phyloP scores from a whole-genome alignment of 1,140 invertebrate genomes.

The Drosophila carrolli region DNA sequence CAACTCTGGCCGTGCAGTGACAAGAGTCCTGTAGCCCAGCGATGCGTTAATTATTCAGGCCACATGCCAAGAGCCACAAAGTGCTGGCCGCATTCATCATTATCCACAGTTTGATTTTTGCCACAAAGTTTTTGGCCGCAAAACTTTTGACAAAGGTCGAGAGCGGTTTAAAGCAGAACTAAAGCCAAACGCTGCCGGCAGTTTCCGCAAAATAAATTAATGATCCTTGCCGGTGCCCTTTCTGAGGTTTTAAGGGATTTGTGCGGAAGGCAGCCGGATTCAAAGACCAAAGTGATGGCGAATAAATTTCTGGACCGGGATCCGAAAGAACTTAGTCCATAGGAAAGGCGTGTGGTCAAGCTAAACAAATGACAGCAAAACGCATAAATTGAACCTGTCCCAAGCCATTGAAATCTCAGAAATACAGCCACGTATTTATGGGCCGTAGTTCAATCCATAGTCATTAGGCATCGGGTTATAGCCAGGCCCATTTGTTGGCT shows the following conservation, averaged over 20 bases:
- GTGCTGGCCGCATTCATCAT: slow-evolving; percentile 72
- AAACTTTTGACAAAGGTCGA: slow-evolving; percentile 80
- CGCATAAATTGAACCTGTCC: slow-evolving; percentile 49
- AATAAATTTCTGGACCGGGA: slow-evolving; percentile 66
- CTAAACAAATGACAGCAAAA: slow-evolving; percentile 59
- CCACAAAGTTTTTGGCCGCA: slow-evolving; percentile 64
- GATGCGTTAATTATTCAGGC: slow-evolving; percentile 77
- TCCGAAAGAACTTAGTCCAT: slow-evolving; percentile 59
- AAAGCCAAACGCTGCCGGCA: slow-evolving; percentile 71
- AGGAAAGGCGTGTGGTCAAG: slow-evolving; percentile 68
- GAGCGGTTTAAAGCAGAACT: slow-evolving; percentile 64
- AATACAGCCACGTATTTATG: slow-evolving; percentile 14
- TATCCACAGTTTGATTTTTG: slow-evolving; percentile 74
- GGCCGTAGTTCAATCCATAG: slow-evolving; percentile 37
- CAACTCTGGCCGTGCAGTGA: slow-evolving; percentile 39
- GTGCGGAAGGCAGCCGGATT: slow-evolving; percentile 38
- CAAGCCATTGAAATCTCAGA: slow-evolving; percentile 28
- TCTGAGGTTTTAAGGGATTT: slow-evolving; percentile 72
- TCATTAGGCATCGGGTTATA: slow-evolving; percentile 32
- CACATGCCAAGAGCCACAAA: slow-evolving; percentile 40
- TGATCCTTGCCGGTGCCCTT: slow-evolving; percentile 34
- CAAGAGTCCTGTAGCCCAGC: slow-evolving; percentile 39
- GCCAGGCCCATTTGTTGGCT: slow-evolving; percentile 14
- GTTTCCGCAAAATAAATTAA: slow-evolving; percentile 74
- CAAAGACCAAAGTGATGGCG: slow-evolving; percentile 70